Percentiles rank a stretch among this genome's conserved stretches.
Conservation (phyloP, 2,113 vertebrate genomes). For the Verasper variegatus region DNA sequence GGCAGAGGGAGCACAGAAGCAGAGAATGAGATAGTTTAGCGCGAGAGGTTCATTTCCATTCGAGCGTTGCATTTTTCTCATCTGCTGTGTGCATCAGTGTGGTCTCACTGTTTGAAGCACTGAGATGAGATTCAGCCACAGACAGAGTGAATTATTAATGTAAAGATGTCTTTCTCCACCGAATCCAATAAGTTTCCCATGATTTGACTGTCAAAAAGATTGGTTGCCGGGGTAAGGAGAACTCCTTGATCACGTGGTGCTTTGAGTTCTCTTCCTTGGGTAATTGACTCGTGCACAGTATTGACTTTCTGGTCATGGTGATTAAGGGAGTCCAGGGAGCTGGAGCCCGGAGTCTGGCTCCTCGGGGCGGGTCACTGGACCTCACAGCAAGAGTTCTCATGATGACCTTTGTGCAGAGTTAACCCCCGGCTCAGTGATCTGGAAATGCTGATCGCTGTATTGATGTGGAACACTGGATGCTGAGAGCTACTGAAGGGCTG, state of each 20-base stretch:
- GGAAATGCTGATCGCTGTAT: constrained; percentile 55
- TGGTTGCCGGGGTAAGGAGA: constrained; percentile 60
- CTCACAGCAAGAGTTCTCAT: constrained; percentile 47
- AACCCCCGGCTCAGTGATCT: constrained; percentile 53
- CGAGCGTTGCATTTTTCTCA: constrained; percentile 48
- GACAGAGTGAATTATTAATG: constrained; percentile 80
- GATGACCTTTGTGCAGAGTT: constrained; percentile 60
- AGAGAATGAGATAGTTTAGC: constrained; percentile 39
- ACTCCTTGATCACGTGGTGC: constrained; percentile 46
- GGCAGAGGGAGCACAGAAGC: constrained; percentile 30
- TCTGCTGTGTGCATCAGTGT: constrained; percentile 28
- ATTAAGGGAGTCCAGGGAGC: constrained; percentile 67
- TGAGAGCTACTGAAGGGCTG: constrained; percentile 11
- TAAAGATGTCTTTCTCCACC: constrained; percentile 63
- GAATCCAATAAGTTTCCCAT: constrained; percentile 74
- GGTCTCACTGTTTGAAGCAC: constrained; percentile 39
- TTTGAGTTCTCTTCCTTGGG: constrained; percentile 51
- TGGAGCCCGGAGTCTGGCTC: constrained; percentile 52
- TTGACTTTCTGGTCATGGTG: constrained; percentile 78
- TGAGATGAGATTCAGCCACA: constrained; percentile 53
- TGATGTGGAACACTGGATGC: constrained; percentile 38
- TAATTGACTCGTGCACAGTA: constrained; percentile 75
- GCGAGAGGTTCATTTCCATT: constrained; percentile 63
- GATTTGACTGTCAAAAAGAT: constrained; percentile 77
- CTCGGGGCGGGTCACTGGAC: constrained; percentile 53